phyloP scores from a whole-genome alignment of 1,140 invertebrate species.

The Fopius arisanus region DNA sequence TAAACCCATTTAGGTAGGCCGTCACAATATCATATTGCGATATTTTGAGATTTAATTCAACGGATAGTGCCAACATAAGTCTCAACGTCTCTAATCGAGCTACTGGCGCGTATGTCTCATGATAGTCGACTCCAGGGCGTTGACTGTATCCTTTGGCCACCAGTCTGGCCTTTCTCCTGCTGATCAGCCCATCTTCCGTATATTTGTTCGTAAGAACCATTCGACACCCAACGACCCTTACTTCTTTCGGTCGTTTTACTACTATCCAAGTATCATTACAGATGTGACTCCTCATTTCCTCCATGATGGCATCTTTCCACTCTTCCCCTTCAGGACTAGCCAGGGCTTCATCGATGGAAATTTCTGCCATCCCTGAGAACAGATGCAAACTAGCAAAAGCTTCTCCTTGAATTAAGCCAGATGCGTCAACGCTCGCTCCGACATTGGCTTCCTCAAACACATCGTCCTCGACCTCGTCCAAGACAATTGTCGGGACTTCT shows the following conservation, averaged over 20 bases:
- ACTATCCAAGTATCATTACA: constrained; percentile 6
- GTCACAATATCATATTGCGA: background rate
- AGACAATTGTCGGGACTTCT: too few relatives aligned
- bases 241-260: background rate
- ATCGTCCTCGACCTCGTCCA: too few relatives aligned
- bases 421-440: background rate
- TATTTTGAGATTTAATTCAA: background rate
- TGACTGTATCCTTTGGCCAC: constrained; percentile 9
- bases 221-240: background rate
- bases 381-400: background rate
- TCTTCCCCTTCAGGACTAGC: background rate
- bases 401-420: background rate
- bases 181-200: background rate
- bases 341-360: background rate
- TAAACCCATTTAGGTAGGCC: background rate
- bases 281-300: background rate
- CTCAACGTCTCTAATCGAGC: background rate
- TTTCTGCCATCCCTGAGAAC: background rate
- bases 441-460: background rate
- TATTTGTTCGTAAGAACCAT: constrained; percentile 5
- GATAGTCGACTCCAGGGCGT: background rate
- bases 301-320: background rate
- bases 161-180: background rate
- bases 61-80: background rate
- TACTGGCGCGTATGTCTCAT: background rate